Evolutionary conservation across 2,113 vertebrate species (phyloP).

Genomic region (Prochilodus magdalenae): DNA sequence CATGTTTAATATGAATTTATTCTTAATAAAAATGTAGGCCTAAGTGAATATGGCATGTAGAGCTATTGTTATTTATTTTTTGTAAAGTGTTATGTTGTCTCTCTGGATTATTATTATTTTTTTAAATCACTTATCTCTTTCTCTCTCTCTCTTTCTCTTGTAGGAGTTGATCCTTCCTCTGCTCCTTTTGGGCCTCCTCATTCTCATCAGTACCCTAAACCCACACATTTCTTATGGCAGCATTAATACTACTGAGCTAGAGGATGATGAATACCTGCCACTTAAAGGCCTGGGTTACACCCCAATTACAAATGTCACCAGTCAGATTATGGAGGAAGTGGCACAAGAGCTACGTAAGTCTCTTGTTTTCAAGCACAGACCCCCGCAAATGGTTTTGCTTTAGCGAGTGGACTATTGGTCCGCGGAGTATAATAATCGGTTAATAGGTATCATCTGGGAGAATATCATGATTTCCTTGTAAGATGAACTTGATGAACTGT

Average conservation of each 20-base stretch:
- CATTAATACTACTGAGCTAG: conserved; percentile 72
- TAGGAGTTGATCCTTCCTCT: conserved; percentile 78
- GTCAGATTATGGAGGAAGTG: conserved; percentile 82
- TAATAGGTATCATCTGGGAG: no score
- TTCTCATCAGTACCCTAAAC: conserved; percentile 77
- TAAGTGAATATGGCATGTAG: no score
- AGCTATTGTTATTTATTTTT: background rate
- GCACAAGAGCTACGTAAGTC: conserved; percentile 73
- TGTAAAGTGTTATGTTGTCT: background rate
- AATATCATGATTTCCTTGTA: no score
- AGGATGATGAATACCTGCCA: conserved; percentile 51
- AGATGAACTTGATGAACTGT: no score
- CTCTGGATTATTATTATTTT: no score
- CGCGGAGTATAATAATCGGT: no score
- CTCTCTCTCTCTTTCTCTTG: background rate
- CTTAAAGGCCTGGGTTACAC: conserved; percentile 77
- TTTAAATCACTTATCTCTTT: background rate
- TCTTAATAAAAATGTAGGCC: no score
- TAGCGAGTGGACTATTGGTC: background rate
- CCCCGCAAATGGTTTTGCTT: background rate
- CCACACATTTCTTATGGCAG: conserved; percentile 75
- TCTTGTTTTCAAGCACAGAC: background rate
- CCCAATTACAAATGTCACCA: conserved; percentile 75
- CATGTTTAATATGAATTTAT: no score
- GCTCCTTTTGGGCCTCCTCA: conserved; percentile 75